A percentile compares a stretch with the other conserved stretches of the same genome.
phyloP scores from a whole-genome alignment of 1,140 invertebrate species.

The Calosoma granatense region DNA sequence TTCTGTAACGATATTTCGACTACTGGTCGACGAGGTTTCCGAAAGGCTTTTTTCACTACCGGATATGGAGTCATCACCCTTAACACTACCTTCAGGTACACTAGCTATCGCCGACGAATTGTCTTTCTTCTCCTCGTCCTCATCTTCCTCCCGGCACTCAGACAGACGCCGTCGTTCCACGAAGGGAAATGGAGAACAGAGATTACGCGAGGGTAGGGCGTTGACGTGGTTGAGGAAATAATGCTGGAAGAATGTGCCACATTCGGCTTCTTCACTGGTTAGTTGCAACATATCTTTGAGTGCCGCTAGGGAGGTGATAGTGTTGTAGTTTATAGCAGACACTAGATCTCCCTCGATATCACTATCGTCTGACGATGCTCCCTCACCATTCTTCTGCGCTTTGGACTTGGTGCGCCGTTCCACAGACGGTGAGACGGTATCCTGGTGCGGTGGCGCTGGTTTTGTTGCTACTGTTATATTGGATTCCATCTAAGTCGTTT shows the following conservation, averaged over 20 bases:
- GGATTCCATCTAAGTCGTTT: slow-evolving; percentile 18
- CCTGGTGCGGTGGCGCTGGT: slow-evolving; percentile 3
- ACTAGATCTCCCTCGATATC: slow-evolving; percentile 55
- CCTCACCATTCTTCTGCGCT: slow-evolving; percentile 2
- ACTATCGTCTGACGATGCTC: slow-evolving; percentile 36
- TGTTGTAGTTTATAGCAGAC: slow-evolving; percentile 56
- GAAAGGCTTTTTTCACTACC: slow-evolving; percentile 30
- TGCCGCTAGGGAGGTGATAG: slow-evolving; percentile 52
- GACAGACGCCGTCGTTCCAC: slow-evolving; percentile 58
- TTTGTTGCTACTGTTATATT: slow-evolving; percentile 17
- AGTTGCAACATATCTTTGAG: slow-evolving; percentile 55
- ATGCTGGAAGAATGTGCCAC: slow-evolving; percentile 49
- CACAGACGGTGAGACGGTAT: neutral
- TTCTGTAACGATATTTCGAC: slow-evolving; percentile 30
- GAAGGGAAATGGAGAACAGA: slow-evolving; percentile 43
- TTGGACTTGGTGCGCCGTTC: neutral
- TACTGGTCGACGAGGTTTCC: slow-evolving; percentile 28
- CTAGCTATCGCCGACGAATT: slow-evolving; percentile 10
- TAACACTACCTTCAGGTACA: slow-evolving; percentile 18
- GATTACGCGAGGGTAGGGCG: slow-evolving; percentile 47
- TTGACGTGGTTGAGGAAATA: slow-evolving; percentile 63
- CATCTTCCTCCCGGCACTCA: slow-evolving; percentile 72
- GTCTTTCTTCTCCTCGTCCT: slow-evolving; percentile 54
- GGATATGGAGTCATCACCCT: slow-evolving; percentile 28
- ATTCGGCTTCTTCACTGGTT: slow-evolving; percentile 41